Conservation (phyloP, 2,113 vertebrate species). For the Odontesthes bonariensis region DNA sequence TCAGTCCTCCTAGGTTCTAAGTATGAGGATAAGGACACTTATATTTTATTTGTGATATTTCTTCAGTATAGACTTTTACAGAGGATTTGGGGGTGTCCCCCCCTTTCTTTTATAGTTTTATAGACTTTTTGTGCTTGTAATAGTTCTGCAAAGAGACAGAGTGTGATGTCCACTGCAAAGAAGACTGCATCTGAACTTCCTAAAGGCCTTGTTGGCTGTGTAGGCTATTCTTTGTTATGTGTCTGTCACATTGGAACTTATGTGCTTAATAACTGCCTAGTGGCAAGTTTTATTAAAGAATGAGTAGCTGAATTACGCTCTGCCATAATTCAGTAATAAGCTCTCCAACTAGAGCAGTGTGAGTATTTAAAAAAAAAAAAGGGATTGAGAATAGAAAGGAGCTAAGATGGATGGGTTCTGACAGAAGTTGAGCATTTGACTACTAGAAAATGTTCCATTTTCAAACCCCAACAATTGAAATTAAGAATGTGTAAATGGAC, state of each 20-base stretch:
- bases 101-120: background rate
- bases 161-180: background rate
- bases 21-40: slow-evolving; percentile 14
- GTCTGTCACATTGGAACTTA: too few relatives aligned
- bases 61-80: background rate
- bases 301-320: too few relatives aligned
- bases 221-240: background rate
- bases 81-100: too few relatives aligned
- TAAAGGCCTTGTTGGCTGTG: background rate
- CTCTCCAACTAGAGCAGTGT: too few relatives aligned
- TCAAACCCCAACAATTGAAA: background rate
- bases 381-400: too few relatives aligned
- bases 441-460: too few relatives aligned
- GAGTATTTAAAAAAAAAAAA: too few relatives aligned
- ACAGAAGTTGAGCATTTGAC: too few relatives aligned
- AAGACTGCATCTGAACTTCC: background rate
- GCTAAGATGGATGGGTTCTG: too few relatives aligned
- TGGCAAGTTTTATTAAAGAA: too few relatives aligned
- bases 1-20: slow-evolving; percentile 1
- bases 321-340: too few relatives aligned
- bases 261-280: too few relatives aligned
- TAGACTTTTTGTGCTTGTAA: background rate
- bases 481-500: background rate
- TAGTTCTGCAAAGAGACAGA: background rate
- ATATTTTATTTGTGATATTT: background rate